These are phyloP conservation scores for Sciurus vulgaris DNA, from an alignment of 2,797 vertebrate genomes.

Conservation along the genomic window DNA sequence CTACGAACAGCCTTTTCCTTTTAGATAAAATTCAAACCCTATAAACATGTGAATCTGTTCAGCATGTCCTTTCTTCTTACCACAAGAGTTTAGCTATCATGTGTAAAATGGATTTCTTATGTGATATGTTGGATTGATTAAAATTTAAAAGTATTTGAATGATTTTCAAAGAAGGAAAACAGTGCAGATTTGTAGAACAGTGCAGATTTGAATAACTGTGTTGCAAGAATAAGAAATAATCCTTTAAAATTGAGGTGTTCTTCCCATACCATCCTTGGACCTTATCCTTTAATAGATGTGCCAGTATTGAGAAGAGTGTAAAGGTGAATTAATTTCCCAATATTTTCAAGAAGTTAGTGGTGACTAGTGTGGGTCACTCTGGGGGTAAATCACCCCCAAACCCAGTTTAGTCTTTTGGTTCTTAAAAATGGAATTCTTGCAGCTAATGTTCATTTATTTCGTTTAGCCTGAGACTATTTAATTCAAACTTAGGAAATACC, in stretches of 20 bases:
- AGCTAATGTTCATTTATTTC: slow-evolving; percentile 75
- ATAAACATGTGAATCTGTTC: background rate
- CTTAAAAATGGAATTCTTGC: slow-evolving; percentile 78
- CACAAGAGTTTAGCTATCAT: background rate
- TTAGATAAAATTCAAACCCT: background rate
- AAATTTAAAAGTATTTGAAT: slow-evolving; percentile 61
- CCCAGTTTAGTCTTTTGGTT: background rate
- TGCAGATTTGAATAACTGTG: slow-evolving; percentile 81
- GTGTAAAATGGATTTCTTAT: slow-evolving; percentile 19
- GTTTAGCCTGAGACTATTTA: slow-evolving; percentile 71
- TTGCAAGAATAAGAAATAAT: slow-evolving; percentile 78
- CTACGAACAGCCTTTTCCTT: background rate
- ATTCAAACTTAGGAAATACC: slow-evolving; percentile 71
- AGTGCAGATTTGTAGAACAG: slow-evolving; percentile 63
- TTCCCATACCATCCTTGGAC: slow-evolving; percentile 5
- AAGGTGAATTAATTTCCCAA: slow-evolving; percentile 74
- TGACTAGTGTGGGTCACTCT: slow-evolving; percentile 1
- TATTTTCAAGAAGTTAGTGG: slow-evolving; percentile 79
- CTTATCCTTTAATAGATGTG: slow-evolving; percentile 82
- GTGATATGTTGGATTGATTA: background rate
- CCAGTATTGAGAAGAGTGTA: slow-evolving; percentile 68
- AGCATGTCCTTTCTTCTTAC: background rate
- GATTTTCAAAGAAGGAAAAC: slow-evolving; percentile 66
- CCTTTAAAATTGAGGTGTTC: slow-evolving; percentile 71
- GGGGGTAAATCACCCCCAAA: slow-evolving; percentile 28